A percentile compares a stretch with the other conserved stretches of the same genome.
phyloP scores from a whole-genome alignment of 2,797 vertebrate species.

The Notoglanidium macrostoma region DNA sequence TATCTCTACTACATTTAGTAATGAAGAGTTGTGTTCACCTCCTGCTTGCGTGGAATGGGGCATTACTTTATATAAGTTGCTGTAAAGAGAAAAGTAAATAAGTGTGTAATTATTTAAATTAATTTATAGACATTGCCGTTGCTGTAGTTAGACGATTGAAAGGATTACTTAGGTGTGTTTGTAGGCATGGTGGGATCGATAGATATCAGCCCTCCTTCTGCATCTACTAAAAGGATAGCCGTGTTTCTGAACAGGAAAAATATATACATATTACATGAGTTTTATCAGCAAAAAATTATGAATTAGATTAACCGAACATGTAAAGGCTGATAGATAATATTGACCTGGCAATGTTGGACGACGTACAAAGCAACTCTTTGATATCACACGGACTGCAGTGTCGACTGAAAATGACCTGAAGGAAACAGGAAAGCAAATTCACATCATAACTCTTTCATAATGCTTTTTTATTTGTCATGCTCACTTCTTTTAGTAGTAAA shows the following conservation, averaged over 20 bases:
- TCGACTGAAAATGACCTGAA: constrained; percentile 77
- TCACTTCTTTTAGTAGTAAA: neutral
- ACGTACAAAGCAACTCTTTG: constrained; percentile 91
- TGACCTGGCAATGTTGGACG: constrained; percentile 90
- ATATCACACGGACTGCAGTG: constrained; percentile 92
- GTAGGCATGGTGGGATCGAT: constrained; percentile 93
- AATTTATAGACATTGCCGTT: constrained; percentile 7
- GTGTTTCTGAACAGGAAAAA: constrained; percentile 83
- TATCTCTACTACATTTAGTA: neutral
- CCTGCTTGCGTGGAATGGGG: constrained; percentile 81
- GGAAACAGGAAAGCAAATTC: neutral
- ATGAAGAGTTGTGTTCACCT: constrained; percentile 71
- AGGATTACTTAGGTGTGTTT: constrained; percentile 85
- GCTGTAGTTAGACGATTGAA: constrained; percentile 46
- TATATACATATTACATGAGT: neutral
- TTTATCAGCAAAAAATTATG: neutral
- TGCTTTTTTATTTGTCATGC: no score
- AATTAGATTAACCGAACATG: no score
- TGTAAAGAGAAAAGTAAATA: constrained; percentile 60
- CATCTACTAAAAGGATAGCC: constrained; percentile 88
- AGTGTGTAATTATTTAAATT: constrained; percentile 37
- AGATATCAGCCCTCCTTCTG: constrained; percentile 88
- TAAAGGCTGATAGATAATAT: neutral
- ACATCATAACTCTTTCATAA: neutral
- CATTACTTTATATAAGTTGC: constrained; percentile 91